Evolutionary conservation across 2,888 invertebrate genomes (phyloP).

Genomic region (Carcina quercana): DNA sequence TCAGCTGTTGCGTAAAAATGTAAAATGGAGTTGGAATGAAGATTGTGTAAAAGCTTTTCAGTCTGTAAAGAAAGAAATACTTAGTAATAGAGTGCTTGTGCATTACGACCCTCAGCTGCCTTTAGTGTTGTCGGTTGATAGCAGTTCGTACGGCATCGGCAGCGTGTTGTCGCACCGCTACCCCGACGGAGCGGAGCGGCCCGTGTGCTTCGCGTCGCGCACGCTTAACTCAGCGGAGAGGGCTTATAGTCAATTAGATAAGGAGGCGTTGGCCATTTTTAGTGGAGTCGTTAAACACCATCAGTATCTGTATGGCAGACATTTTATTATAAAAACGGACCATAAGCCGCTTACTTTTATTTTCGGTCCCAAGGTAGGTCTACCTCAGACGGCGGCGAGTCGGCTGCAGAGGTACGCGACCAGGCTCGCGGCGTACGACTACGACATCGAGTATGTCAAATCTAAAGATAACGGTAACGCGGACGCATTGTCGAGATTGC

Average conservation of each 20-base stretch:
- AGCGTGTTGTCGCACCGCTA: conserved; percentile 1
- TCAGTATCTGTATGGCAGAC: conserved; percentile 21
- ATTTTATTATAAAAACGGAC: conserved; percentile 33
- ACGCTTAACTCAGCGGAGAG: conserved; percentile 13
- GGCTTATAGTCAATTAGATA: conserved; percentile 20
- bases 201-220: conserved; percentile 15
- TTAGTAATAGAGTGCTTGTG: background rate
- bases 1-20: background rate
- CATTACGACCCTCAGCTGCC: background rate
- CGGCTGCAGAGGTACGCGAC: conserved; percentile 29
- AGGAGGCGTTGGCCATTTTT: conserved; percentile 22
- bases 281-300: conserved; percentile 19
- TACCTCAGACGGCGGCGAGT: conserved; percentile 26
- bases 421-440: conserved; percentile 29
- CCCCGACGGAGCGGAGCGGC: conserved; percentile 16
- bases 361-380: conserved; percentile 26
- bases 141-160: background rate
- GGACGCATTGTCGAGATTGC: conserved; percentile 20
- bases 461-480: conserved; percentile 14
- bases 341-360: conserved; percentile 39
- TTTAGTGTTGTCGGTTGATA: background rate
- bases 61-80: background rate
- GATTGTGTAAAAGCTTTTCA: background rate
- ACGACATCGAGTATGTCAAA: conserved; percentile 16
- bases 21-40: background rate